Conservation (phyloP, 1,140 invertebrate species). For the Drosophila arawakana region DNA sequence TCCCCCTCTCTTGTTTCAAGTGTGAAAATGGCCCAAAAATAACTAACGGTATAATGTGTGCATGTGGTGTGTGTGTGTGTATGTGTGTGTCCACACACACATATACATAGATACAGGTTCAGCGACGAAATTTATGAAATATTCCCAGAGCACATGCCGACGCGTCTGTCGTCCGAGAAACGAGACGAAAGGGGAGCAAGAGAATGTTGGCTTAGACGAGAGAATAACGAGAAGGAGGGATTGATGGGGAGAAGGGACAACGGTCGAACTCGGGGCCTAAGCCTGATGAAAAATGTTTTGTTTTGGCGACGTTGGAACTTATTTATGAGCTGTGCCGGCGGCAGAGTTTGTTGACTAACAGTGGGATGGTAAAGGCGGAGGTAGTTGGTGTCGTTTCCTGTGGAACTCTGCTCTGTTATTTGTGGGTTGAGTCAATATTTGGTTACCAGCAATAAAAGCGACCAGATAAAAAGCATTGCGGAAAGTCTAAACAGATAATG, state of each 20-base stretch:
- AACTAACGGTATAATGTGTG: constrained; percentile 36
- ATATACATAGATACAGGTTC: constrained; percentile 33
- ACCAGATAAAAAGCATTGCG: constrained; percentile 63
- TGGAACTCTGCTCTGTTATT: neutral
- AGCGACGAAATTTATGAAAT: constrained; percentile 70
- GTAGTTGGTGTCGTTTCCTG: constrained; percentile 10
- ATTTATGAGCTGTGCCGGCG: constrained; percentile 63
- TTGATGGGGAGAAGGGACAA: neutral
- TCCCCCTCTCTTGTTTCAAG: constrained; percentile 38
- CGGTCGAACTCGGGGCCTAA: constrained; percentile 25
- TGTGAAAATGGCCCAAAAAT: constrained; percentile 65
- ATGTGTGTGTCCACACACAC: neutral
- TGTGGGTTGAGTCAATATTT: constrained; percentile 59
- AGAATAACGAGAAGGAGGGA: neutral
- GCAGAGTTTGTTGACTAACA: constrained; percentile 21
- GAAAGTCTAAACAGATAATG: constrained; percentile 56
- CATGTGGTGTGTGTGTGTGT: too few species aligned
- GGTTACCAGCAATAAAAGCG: constrained; percentile 62
- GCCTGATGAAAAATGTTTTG: constrained; percentile 76
- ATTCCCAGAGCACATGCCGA: constrained; percentile 57
- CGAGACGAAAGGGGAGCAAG: neutral
- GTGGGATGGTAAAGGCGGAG: neutral
- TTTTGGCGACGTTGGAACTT: constrained; percentile 69
- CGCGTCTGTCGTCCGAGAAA: neutral
- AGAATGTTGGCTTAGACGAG: neutral